phyloP scores from a whole-genome alignment of 2,888 invertebrate species.

The Crepidodera aurea region DNA sequence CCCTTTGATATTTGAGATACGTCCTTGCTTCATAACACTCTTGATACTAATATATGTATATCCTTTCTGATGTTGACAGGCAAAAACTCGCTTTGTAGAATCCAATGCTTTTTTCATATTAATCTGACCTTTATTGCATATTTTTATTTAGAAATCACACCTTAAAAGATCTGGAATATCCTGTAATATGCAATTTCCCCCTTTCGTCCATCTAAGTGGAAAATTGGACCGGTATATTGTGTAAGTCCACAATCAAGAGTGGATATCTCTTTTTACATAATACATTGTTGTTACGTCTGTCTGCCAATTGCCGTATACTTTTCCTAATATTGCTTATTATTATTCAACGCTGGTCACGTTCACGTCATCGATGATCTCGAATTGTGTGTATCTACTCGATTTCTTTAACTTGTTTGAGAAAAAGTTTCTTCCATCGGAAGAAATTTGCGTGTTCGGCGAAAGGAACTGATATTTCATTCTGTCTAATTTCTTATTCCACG shows the following conservation, averaged over 20 bases:
- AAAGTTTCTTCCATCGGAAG: background rate
- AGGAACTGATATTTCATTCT: background rate
- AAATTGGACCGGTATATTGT: constrained; percentile 2
- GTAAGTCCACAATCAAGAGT: constrained; percentile 31
- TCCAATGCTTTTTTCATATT: too few relatives aligned
- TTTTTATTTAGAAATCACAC: too few relatives aligned
- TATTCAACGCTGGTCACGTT: constrained; percentile 41
- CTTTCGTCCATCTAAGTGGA: background rate
- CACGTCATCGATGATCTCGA: constrained; percentile 25
- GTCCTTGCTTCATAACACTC: too few relatives aligned
- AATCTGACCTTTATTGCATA: too few relatives aligned
- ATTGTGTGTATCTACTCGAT: constrained; percentile 29
- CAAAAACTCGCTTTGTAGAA: too few relatives aligned
- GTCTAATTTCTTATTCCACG: too few relatives aligned
- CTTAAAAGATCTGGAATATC: too few relatives aligned
- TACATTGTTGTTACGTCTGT: constrained; percentile 32
- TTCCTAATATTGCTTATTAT: constrained; percentile 40
- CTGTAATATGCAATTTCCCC: background rate
- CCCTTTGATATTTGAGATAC: too few relatives aligned
- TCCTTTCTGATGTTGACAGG: too few relatives aligned
- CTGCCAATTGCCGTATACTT: constrained; percentile 34
- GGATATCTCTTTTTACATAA: constrained; percentile 38
- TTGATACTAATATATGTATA: too few relatives aligned
- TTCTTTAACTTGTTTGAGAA: background rate
- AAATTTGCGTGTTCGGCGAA: background rate